Conservation (phyloP, 2,888 invertebrate species). For the Priapulus caudatus region DNA sequence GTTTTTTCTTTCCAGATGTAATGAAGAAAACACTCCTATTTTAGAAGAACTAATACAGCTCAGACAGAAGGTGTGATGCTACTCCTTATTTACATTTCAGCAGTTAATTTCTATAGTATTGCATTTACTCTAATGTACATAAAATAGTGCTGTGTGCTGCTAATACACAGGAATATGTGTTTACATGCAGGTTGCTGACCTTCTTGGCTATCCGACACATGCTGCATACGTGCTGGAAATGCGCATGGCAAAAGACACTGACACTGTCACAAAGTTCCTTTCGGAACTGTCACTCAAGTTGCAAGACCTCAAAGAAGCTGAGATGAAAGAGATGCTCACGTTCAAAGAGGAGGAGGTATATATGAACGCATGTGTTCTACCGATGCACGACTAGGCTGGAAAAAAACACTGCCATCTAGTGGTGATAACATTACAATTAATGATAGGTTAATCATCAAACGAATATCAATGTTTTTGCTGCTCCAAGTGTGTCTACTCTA, state of each 20-base stretch:
- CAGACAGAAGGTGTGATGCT: conserved; percentile 35
- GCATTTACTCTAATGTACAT: no score
- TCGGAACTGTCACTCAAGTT: conserved; percentile 37
- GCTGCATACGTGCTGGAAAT: conserved; percentile 41
- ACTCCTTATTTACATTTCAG: neutral
- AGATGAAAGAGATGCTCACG: conserved; percentile 36
- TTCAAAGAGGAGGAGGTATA: conserved; percentile 42
- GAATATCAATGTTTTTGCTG: no score
- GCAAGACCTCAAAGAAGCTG: conserved; percentile 37
- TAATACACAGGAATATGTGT: no score
- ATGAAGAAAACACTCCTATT: conserved; percentile 40
- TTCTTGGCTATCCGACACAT: conserved; percentile 41
- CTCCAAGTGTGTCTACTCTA: no score
- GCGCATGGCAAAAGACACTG: conserved; percentile 42
- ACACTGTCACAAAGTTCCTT: conserved; percentile 39
- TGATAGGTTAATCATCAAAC: no score
- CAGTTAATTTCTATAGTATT: conserved; percentile 4
- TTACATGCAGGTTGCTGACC: conserved; percentile 38
- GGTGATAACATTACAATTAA: no score
- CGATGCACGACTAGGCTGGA: no score
- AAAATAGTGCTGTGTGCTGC: no score
- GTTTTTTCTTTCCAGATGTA: conserved; percentile 40
- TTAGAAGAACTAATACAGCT: conserved; percentile 41
- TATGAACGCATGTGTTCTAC: no score
- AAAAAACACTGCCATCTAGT: no score